Evolutionary conservation across 1,140 invertebrate species (phyloP).

Genomic region (Drosophila mayri): DNA sequence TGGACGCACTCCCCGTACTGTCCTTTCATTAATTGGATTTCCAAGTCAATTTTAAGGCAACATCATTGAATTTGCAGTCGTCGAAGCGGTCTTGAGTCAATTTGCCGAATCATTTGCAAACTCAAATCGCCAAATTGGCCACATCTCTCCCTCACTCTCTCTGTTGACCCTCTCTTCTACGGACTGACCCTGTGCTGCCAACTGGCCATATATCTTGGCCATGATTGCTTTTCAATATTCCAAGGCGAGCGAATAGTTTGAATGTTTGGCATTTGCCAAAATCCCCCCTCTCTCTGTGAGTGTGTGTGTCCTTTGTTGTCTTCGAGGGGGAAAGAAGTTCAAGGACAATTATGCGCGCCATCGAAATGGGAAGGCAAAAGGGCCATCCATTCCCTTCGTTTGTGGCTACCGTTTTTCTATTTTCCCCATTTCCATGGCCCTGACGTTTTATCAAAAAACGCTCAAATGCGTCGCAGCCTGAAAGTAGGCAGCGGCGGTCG

Average conservation of each 20-base stretch:
- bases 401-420: conserved; percentile 2
- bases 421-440: conserved; percentile 20
- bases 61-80: conserved; percentile 26
- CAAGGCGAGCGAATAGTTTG: conserved; percentile 36
- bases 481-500: conserved; percentile 45
- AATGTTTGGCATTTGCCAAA: conserved; percentile 60
- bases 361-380: conserved; percentile 3
- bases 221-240: conserved; percentile 59
- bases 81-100: conserved; percentile 25
- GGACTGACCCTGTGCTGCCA: conserved; percentile 37
- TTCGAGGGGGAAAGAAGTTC: conserved; percentile 35
- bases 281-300: neutral
- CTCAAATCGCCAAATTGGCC: conserved; percentile 38
- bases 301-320: conserved; percentile 7
- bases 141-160: conserved; percentile 1
- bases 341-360: conserved; percentile 51
- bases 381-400: conserved; percentile 13
- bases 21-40: conserved; percentile 35
- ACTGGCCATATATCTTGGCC: conserved; percentile 54
- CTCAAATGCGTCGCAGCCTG: conserved; percentile 51
- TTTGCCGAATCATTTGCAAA: conserved; percentile 47
- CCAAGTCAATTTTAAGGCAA: conserved; percentile 26
- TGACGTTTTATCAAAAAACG: conserved; percentile 50
- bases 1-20: neutral
- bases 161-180: neutral